These are phyloP conservation scores for Tiphia femorata DNA, from an alignment of 2,888 invertebrate genomes.

Conservation along the genomic window DNA sequence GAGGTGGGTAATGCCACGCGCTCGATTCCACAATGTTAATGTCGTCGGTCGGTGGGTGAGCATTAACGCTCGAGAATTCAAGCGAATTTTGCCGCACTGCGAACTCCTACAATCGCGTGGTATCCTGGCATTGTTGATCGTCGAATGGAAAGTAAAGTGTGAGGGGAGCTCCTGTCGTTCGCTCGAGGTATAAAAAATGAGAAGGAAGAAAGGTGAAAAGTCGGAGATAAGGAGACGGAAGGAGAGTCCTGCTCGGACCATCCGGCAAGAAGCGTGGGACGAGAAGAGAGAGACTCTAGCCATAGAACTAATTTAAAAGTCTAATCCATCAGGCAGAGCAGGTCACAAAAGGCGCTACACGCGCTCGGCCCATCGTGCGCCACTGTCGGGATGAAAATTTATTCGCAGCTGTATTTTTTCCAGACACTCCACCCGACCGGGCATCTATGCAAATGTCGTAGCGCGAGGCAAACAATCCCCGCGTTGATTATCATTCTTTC, in stretches of 20 bases:
- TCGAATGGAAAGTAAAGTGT: too few species aligned
- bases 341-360: background rate
- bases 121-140: too few species aligned
- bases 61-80: too few species aligned
- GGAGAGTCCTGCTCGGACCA: background rate
- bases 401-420: slow-evolving; percentile 17
- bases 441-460: slow-evolving; percentile 13
- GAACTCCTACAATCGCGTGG: too few species aligned
- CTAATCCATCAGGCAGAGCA: slow-evolving; percentile 4
- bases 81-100: too few species aligned
- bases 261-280: background rate
- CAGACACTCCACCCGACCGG: background rate
- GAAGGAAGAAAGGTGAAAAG: background rate
- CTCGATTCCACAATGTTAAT: too few species aligned
- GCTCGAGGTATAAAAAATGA: background rate
- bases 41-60: too few species aligned
- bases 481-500: slow-evolving; percentile 2
- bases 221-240: background rate
- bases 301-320: slow-evolving; percentile 15
- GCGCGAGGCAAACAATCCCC: slow-evolving; percentile 1
- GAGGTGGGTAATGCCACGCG: too few species aligned
- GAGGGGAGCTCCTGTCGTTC: too few species aligned
- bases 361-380: background rate
- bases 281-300: background rate
- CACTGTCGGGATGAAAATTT: slow-evolving; percentile 5